Base-by-base conservation (phyloP, 2,113 vertebrate species). In the Crotophaga sulcirostris region DNA sequence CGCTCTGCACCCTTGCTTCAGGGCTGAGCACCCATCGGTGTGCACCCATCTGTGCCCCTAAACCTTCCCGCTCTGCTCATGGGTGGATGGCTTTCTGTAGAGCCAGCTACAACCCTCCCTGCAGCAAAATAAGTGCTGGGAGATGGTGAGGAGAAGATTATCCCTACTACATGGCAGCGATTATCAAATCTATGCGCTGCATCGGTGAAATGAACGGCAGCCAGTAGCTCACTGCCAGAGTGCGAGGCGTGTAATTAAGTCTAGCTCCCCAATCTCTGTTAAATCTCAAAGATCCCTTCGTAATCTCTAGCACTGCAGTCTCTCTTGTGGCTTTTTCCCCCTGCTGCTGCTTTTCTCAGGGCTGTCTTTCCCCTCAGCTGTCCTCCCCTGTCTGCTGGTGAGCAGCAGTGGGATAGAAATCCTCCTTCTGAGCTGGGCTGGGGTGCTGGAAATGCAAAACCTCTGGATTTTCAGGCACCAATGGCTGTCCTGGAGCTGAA, bases 261-360 rank as follows among this genome's bases (percentile, higher is more conserved):
- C 90, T 94, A 87, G 76, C 66, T 92, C 76, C 94, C 44, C 62
- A 63, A 9, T 42, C 87, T 90, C 81, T 82, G 58, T 75, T 86
- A 80, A 94, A 87, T 74, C 72, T 67, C 62, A 12, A 68, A 86
- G 87, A 94, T 87, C 73, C 73, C 36, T 82, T 86, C 45, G 38
- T 95, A 72, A 94, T 97, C 92, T 93, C 77, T 68, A 66, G 66
- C 45, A 82, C 73, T 3, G 9, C 1, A 1, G 36, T 70, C 70
- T 89, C 13, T 67, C 4, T 89, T 84, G 76, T 52, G 89, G 36
- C 34, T 90, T 78, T 91, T 83, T n/a, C 54, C n/a, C 33, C 31
- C 44, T 73, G 45, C 72, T 76, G 45, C 76, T 86, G 42, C 34
- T 74, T 69, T 73, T 52, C 26, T 85, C 23, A 52, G 12, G 34